phyloP scores from a whole-genome alignment of 2,888 invertebrate genomes.

The Euzetes globulus region DNA sequence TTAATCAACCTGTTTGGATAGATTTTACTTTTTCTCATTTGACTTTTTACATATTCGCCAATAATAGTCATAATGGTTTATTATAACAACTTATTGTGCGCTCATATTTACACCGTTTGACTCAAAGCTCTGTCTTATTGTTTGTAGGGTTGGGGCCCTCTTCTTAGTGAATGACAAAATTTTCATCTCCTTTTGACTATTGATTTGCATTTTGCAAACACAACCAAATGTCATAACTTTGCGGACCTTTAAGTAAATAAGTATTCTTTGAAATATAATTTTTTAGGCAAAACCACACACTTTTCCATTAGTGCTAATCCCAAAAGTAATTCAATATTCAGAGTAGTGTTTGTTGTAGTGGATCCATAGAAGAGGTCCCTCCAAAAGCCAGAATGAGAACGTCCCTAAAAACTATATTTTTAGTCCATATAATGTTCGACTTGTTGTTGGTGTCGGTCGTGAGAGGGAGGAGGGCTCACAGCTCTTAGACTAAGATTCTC shows the following conservation, averaged over 20 bases:
- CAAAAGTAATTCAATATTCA: conserved; percentile 21
- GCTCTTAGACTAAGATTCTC: not conserved
- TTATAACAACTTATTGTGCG: conserved; percentile 2
- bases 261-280: not conserved
- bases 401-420: conserved; percentile 22
- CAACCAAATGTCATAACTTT: conserved; percentile 30
- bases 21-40: not conserved
- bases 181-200: not conserved
- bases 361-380: not conserved
- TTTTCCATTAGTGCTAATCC: conserved; percentile 26
- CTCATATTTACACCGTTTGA: not conserved
- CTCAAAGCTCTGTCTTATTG: not conserved
- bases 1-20: conserved; percentile 31
- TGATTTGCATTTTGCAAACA: conserved; percentile 3
- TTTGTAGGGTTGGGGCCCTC: too few relatives aligned
- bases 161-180: conserved; percentile 8
- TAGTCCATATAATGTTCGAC: not conserved
- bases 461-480: conserved; percentile 20
- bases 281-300: not conserved
- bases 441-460: conserved; percentile 19
- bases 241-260: conserved; percentile 28
- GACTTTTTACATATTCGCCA: conserved; percentile 4
- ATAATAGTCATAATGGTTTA: conserved; percentile 16
- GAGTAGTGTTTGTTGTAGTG: not conserved
- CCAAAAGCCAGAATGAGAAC: conserved; percentile 14